Conservation (phyloP, 2,113 vertebrate species). For the Bambusicola thoracicus region DNA sequence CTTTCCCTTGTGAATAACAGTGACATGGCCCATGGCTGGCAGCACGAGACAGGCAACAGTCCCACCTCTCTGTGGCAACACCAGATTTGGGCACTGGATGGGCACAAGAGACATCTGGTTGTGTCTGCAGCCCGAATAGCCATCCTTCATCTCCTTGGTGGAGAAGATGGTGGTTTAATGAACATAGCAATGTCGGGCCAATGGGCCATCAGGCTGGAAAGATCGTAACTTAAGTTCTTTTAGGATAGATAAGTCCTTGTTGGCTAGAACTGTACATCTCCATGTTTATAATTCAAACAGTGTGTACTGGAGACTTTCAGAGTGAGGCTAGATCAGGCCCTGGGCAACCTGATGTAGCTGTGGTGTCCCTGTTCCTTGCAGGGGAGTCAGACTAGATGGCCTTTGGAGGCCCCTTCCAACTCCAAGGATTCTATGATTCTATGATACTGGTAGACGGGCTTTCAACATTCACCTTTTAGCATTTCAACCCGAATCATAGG, state of each 20-base stretch:
- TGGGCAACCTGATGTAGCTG: too few relatives aligned
- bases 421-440: too few relatives aligned
- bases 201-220: background rate
- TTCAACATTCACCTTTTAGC: background rate
- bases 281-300: background rate
- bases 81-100: background rate
- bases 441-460: background rate
- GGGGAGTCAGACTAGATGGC: too few relatives aligned
- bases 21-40: background rate
- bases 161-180: background rate
- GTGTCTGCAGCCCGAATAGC: background rate
- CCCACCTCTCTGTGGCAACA: fast-evolving
- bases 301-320: fast-evolving
- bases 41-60: fast-evolving
- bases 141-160: background rate
- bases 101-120: background rate
- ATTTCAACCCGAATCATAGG: background rate
- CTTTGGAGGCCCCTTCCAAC: too few relatives aligned
- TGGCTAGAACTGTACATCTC: background rate
- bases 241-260: background rate
- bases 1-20: background rate
- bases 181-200: background rate
- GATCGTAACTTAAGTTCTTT: background rate
- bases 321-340: too few relatives aligned
- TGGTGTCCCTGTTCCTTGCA: too few relatives aligned